Evolutionary conservation across 2,888 invertebrate species (phyloP).

Genomic region (Uropetala carovei): DNA sequence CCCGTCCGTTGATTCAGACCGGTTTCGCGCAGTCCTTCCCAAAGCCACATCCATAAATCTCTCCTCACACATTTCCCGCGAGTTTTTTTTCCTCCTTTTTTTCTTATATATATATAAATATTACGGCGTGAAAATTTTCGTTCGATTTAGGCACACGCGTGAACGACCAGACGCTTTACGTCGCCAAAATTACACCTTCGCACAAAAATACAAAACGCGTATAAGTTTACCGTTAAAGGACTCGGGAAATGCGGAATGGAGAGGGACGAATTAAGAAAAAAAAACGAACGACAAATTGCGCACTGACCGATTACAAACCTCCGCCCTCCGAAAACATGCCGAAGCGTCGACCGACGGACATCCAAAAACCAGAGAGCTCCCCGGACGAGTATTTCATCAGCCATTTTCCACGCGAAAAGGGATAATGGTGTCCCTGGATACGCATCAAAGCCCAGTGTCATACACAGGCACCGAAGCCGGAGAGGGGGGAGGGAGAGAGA

Average conservation of each 20-base stretch:
- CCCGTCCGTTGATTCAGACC: background rate
- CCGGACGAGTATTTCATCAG: slow-evolving; percentile 61
- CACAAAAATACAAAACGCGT: too few species aligned
- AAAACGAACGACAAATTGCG: background rate
- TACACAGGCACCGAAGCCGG: slow-evolving; percentile 43
- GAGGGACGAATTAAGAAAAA: background rate
- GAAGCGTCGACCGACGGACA: background rate
- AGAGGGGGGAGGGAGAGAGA: background rate
- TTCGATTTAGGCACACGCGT: too few species aligned
- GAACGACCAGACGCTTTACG: too few species aligned
- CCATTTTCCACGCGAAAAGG: slow-evolving; percentile 59
- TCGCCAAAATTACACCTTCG: too few species aligned
- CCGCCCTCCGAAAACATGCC: slow-evolving; percentile 4
- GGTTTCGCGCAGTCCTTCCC: background rate
- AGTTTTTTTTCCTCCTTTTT: too few species aligned
- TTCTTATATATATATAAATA: too few species aligned
- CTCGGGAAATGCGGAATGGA: background rate
- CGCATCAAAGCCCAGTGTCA: slow-evolving; percentile 64
- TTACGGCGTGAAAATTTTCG: too few species aligned
- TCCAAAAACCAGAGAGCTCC: background rate
- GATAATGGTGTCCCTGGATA: slow-evolving; percentile 61
- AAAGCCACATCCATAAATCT: background rate
- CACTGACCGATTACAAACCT: slow-evolving; percentile 12
- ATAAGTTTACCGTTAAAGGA: too few species aligned
- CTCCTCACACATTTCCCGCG: too few species aligned